These are phyloP conservation scores for Coregonus ussuriensis DNA, from an alignment of 2,797 vertebrate species.

Conservation along the genomic window DNA sequence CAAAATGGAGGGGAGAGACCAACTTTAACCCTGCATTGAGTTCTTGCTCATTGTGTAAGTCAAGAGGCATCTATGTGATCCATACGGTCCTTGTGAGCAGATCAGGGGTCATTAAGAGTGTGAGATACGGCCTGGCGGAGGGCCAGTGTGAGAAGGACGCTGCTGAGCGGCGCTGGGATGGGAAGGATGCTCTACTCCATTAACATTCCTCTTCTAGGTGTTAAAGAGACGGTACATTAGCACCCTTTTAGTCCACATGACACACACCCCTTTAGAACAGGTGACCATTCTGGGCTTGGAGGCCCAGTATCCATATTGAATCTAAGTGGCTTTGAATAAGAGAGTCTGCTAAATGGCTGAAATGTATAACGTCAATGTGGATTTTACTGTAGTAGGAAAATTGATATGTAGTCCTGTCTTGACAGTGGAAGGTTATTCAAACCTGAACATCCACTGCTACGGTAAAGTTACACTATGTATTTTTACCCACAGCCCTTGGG, in stretches of 20 bases:
- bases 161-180: neutral
- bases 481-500: neutral
- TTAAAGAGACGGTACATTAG: constrained; percentile 4
- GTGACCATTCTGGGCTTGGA: neutral
- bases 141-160: constrained; percentile 52
- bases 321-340: constrained; percentile 47
- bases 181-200: constrained; percentile 10
- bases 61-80: constrained; percentile 23
- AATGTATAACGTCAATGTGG: constrained; percentile 45
- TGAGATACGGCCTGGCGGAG: constrained; percentile 51
- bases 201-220: constrained; percentile 12
- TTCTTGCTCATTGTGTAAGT: constrained; percentile 32
- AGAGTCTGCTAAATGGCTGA: constrained; percentile 29
- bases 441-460: constrained; percentile 10
- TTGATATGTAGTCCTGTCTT: neutral
- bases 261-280: neutral
- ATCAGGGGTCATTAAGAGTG: constrained; percentile 42
- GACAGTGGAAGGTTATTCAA: constrained; percentile 48
- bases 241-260: neutral
- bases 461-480: neutral
- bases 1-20: constrained; percentile 18
- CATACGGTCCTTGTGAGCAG: constrained; percentile 7
- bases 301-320: neutral
- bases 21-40: constrained; percentile 31
- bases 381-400: constrained; percentile 19